Percentiles rank a stretch among this genome's conserved stretches.
phyloP scores from a whole-genome alignment of 2,797 vertebrate genomes.

The Bucorvus abyssinicus region DNA sequence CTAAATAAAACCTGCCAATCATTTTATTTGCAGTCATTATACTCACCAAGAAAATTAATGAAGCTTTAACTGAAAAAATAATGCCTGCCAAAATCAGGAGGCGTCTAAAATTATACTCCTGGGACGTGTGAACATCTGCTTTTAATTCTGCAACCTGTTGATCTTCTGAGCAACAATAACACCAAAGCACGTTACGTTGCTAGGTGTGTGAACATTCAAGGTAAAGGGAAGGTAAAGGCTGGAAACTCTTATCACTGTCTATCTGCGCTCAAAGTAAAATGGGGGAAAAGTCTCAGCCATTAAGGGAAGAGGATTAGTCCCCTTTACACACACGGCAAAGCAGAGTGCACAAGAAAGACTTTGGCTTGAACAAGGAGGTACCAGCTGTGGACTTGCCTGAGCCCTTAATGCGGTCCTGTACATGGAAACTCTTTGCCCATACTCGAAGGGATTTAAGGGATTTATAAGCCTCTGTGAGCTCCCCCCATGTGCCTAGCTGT shows the following conservation, averaged over 20 bases:
- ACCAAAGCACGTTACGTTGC: neutral
- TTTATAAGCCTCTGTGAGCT: neutral
- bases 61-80: slow-evolving; percentile 4
- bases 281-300: neutral
- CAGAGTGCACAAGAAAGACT: neutral
- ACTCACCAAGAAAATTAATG: slow-evolving; percentile 5
- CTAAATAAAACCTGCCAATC: neutral
- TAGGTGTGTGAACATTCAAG: neutral
- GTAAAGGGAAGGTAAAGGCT: neutral
- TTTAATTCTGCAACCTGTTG: slow-evolving; percentile 8
- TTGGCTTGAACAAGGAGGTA: neutral
- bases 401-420: neutral
- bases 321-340: neutral
- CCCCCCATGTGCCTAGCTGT: neutral
- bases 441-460: neutral
- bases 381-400: neutral
- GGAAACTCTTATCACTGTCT: neutral
- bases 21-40: neutral
- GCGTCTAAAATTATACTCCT: neutral
- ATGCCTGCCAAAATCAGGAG: neutral
- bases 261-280: neutral
- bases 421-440: neutral
- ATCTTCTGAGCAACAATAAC: neutral
- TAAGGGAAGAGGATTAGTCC: neutral
- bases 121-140: slow-evolving; percentile 19